Evolutionary conservation across 2,888 invertebrate genomes (phyloP).

Genomic region (Ichneumoninae sp.): DNA sequence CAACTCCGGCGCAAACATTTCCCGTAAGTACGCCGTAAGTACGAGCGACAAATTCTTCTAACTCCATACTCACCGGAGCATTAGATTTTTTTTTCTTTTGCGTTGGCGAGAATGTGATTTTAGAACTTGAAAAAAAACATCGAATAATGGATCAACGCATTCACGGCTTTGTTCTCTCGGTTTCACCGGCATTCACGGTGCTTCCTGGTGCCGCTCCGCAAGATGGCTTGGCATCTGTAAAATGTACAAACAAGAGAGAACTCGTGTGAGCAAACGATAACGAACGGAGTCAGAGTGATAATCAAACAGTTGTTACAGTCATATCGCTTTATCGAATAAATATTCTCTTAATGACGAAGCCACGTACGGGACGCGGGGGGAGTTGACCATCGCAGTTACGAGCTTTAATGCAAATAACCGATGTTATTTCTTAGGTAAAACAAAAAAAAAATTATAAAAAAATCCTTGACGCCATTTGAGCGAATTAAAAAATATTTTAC

Average conservation of each 20-base stretch:
- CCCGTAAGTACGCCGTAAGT: slow-evolving; percentile 2
- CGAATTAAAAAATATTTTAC: slow-evolving; percentile 64
- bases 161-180: slow-evolving; percentile 68
- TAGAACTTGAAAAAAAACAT: slow-evolving; percentile 11
- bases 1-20: slow-evolving; percentile 11
- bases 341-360: not conserved
- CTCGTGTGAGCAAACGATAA: not conserved
- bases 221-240: slow-evolving; percentile 71
- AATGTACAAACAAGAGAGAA: slow-evolving; percentile 17
- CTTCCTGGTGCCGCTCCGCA: slow-evolving; percentile 64
- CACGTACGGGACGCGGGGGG: not conserved
- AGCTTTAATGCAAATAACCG: not conserved
- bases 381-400: not conserved
- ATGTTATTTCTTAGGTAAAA: not conserved
- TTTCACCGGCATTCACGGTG: slow-evolving; percentile 54
- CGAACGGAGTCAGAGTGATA: not conserved
- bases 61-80: slow-evolving; percentile 1
- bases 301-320: not conserved
- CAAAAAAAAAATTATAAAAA: slow-evolving; percentile 3
- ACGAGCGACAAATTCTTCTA: not conserved
- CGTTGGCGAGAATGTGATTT: slow-evolving; percentile 5
- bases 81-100: not conserved
- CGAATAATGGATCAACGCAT: slow-evolving; percentile 13
- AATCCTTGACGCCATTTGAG: not conserved
- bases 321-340: not conserved